phyloP scores from a whole-genome alignment of 2,113 vertebrate genomes.

The Melanocharis versteri region DNA sequence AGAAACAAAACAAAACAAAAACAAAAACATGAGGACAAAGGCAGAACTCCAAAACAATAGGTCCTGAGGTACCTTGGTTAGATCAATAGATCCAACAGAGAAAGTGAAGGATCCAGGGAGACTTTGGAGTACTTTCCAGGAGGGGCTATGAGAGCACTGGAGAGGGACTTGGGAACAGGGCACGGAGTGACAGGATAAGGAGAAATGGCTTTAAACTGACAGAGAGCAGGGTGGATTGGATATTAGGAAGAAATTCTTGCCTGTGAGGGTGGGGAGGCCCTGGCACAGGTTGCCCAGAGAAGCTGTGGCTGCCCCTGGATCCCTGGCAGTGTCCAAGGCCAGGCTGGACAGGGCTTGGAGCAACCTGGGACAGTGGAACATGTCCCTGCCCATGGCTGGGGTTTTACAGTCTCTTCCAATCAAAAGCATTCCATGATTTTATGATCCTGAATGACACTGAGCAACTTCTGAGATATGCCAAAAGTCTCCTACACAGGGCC shows the following conservation, averaged over 20 bases:
- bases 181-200: no score
- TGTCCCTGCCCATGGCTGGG: rapidly evolving
- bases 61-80: neutral
- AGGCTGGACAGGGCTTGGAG: rapidly evolving
- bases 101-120: neutral
- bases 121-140: no score
- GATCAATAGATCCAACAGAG: neutral
- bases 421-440: rapidly evolving
- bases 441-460: neutral
- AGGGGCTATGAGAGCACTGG: no score
- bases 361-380: rapidly evolving
- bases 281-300: rapidly evolving
- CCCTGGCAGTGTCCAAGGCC: no score
- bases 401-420: neutral
- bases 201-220: neutral
- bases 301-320: neutral
- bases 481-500: neutral
- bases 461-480: neutral
- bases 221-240: neutral
- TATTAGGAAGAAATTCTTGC: neutral
- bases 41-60: neutral
- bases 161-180: neutral
- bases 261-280: rapidly evolving
- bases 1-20: neutral
- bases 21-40: neutral